phyloP scores from a whole-genome alignment of 2,797 vertebrate genomes.

The Sebastes elongatus region DNA sequence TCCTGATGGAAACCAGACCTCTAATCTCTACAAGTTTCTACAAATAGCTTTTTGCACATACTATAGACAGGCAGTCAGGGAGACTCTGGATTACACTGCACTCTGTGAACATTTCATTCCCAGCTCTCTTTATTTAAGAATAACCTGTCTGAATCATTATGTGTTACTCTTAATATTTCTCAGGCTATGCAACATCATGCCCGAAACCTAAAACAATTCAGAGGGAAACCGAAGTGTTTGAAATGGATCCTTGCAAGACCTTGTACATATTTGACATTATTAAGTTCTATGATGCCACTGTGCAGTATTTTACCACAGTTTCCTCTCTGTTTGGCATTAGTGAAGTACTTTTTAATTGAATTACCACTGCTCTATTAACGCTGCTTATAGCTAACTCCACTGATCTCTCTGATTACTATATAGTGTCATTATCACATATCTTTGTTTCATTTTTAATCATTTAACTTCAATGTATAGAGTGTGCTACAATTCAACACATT shows the following conservation, averaged over 20 bases:
- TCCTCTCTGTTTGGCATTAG: neutral
- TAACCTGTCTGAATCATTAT: constrained; percentile 9
- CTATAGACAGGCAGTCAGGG: neutral
- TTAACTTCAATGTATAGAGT: neutral
- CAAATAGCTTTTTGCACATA: constrained; percentile 24
- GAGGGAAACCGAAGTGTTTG: neutral
- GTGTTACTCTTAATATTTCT: constrained; percentile 16
- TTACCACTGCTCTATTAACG: neutral
- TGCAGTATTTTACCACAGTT: constrained; percentile 6
- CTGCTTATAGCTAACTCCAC: neutral
- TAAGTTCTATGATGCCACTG: neutral
- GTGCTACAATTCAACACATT: neutral
- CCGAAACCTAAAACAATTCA: neutral
- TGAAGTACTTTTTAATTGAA: neutral
- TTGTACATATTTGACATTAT: constrained; percentile 6
- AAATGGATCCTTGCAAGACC: constrained; percentile 17
- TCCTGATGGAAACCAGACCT: constrained; percentile 42
- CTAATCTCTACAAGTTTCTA: constrained; percentile 36
- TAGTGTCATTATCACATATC: neutral
- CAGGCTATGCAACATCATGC: neutral
- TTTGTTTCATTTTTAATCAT: neutral
- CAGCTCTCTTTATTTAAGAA: constrained; percentile 31
- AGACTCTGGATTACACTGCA: constrained; percentile 18
- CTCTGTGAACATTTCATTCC: constrained; percentile 1
- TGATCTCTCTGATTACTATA: neutral